phyloP scores from a whole-genome alignment of 1,140 invertebrate genomes.

The Hirudo medicinalis region DNA sequence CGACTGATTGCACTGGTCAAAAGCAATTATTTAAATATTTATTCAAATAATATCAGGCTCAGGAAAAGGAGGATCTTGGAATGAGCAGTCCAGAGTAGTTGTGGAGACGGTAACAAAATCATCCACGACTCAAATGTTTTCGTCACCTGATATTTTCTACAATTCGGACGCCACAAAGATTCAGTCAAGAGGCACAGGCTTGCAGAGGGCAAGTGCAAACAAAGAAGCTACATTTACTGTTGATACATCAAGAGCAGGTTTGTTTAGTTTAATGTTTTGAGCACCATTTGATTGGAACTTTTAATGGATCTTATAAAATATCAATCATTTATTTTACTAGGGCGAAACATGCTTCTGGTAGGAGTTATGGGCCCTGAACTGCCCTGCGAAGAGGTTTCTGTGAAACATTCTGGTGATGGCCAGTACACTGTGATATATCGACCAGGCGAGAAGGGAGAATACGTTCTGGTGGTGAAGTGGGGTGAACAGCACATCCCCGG shows the following conservation, averaged over 20 bases:
- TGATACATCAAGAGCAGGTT: slow-evolving; percentile 73
- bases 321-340: slow-evolving; percentile 41
- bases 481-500: slow-evolving; percentile 93
- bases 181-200: slow-evolving; percentile 76
- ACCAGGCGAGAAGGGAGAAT: slow-evolving; percentile 54
- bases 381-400: slow-evolving; percentile 86
- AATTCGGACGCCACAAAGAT: slow-evolving; percentile 82
- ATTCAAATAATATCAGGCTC: slow-evolving; percentile 26
- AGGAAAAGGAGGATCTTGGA: slow-evolving; percentile 30
- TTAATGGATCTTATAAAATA: background rate
- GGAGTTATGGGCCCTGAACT: slow-evolving; percentile 71
- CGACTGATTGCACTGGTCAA: background rate
- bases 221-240: slow-evolving; percentile 87
- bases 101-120: slow-evolving; percentile 84
- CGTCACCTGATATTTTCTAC: slow-evolving; percentile 56
- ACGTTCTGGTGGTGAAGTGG: slow-evolving; percentile 89
- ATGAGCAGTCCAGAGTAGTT: slow-evolving; percentile 50
- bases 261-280: background rate
- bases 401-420: slow-evolving; percentile 81
- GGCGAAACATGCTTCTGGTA: slow-evolving; percentile 83
- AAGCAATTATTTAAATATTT: background rate
- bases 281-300: background rate
- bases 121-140: slow-evolving; percentile 42
- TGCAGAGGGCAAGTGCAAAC: slow-evolving; percentile 82
- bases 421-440: slow-evolving; percentile 54